Conservation (phyloP, 2,797 vertebrate species). For the Alouatta caraya region DNA sequence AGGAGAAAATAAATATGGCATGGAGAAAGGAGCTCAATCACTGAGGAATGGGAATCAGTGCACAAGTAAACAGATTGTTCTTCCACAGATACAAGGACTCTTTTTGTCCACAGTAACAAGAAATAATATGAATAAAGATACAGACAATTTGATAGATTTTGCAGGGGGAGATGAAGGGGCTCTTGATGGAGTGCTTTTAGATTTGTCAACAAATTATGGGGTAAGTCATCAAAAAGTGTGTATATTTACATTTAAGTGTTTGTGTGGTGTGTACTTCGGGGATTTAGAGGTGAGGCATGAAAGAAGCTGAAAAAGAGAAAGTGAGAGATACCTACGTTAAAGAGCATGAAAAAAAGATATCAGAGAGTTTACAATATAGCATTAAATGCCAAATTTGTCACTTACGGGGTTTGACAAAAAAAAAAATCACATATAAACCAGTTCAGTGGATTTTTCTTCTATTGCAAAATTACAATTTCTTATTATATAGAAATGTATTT, state of each 20-base stretch:
- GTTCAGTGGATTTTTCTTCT: conserved; percentile 19
- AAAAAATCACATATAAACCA: background rate
- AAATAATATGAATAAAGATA: background rate
- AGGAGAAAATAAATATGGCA: background rate
- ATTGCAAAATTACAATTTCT: background rate
- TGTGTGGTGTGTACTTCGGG: background rate
- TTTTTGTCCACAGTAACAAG: background rate
- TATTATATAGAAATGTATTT: background rate
- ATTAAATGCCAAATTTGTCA: background rate
- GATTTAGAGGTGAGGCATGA: background rate
- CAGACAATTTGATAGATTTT: background rate
- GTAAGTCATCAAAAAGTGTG: background rate
- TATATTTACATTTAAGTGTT: background rate
- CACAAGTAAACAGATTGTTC: background rate
- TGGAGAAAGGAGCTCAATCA: background rate
- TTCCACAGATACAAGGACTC: background rate
- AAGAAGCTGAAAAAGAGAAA: background rate
- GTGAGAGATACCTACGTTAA: background rate
- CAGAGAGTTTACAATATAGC: background rate
- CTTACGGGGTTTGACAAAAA: background rate
- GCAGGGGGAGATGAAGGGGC: background rate
- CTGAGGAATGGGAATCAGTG: background rate
- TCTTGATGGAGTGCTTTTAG: background rate
- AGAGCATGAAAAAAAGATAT: background rate
- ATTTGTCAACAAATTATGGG: background rate